phyloP scores from a whole-genome alignment of 2,113 vertebrate genomes.

The Elaphurus davidianus region DNA sequence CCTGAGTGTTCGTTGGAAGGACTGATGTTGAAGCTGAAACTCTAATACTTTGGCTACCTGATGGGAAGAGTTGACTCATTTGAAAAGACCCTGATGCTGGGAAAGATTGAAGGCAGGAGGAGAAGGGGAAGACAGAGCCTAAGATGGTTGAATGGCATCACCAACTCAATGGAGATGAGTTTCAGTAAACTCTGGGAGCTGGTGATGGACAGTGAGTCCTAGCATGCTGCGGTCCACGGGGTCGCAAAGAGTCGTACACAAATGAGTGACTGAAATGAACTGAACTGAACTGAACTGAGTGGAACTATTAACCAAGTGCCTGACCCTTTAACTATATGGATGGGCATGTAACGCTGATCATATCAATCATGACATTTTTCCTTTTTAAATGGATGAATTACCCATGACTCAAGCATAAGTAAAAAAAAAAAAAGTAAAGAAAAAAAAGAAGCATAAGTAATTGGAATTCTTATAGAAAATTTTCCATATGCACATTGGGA shows the following conservation, averaged over 20 bases:
- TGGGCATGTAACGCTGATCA: neutral
- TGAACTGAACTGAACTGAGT: neutral
- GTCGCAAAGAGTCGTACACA: accelerated
- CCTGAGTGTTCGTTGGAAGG: too few species aligned
- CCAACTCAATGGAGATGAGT: too few species aligned
- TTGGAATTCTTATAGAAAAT: neutral
- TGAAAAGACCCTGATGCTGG: too few species aligned
- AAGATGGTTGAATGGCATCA: too few species aligned
- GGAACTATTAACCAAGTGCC: neutral
- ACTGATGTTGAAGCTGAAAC: too few species aligned
- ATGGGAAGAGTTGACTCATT: too few species aligned
- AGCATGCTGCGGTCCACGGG: neutral
- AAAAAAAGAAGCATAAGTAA: neutral
- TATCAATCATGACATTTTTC: neutral
- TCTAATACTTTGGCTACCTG: too few species aligned
- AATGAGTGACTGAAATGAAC: neutral
- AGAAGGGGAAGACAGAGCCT: too few species aligned
- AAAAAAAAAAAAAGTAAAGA: neutral
- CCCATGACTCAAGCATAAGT: neutral
- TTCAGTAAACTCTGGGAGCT: too few species aligned
- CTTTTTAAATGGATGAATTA: neutral
- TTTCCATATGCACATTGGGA: neutral
- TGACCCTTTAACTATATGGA: neutral
- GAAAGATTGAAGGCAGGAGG: too few species aligned
- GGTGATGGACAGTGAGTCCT: neutral